Evolutionary conservation across 2,113 vertebrate species (phyloP).

Genomic region (pig (Sus scrofa)): T2T-Sscrofa CM000815.6:38160501-38161000

Average conservation of each 20-base stretch:
- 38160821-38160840: conserved; percentile 5
- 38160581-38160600: background rate
- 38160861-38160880: conserved; percentile 45
- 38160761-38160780: background rate
- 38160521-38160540: background rate
- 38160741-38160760: background rate
- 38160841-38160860: background rate
- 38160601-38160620: background rate
- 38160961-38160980: background rate
- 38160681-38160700: conserved; percentile 4
- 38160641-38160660: background rate
- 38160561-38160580: background rate
- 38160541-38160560: conserved; percentile 26
- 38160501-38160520: conserved; percentile 13
- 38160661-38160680: conserved; percentile 17
- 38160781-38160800: background rate
- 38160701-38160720: background rate
- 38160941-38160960: background rate
- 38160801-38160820: conserved; percentile 11
- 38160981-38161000: background rate
- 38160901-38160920: background rate
- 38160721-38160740: background rate
- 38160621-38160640: background rate
- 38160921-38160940: background rate
- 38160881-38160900: background rate